Percentiles rank a stretch among this genome's conserved stretches.
Conservation (phyloP, 2,888 invertebrate species). For the Sminthurides aquaticus region DNA sequence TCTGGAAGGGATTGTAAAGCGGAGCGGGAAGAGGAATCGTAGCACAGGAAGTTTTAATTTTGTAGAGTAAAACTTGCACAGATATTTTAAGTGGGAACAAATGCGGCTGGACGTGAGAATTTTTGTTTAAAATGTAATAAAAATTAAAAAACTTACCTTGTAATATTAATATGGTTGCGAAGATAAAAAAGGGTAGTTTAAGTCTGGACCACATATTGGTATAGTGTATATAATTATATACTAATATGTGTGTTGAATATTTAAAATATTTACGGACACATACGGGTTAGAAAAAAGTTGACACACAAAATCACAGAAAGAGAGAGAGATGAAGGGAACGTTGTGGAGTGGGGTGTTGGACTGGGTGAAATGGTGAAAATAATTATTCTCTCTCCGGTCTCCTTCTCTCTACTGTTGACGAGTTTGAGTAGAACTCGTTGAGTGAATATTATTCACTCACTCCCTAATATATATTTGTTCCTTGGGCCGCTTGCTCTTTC, state of each 20-base stretch:
- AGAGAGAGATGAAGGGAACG: neutral
- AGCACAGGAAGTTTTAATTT: no score
- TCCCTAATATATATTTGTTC: neutral
- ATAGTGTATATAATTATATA: neutral
- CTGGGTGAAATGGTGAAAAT: slow-evolving; percentile 1
- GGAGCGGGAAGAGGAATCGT: no score
- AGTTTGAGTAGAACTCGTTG: slow-evolving; percentile 5
- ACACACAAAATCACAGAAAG: slow-evolving; percentile 1
- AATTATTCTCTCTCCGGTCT: neutral
- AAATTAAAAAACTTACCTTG: neutral
- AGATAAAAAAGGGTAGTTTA: neutral
- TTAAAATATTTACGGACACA: neutral
- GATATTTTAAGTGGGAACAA: no score
- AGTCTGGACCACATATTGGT: neutral
- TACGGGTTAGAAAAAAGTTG: neutral
- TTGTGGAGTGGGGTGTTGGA: neutral
- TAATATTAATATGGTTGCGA: neutral
- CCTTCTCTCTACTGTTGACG: neutral
- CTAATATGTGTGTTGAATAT: neutral
- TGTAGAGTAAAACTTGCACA: no score
- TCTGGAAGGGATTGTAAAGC: no score
- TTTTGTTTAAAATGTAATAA: neutral
- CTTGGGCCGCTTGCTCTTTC: no score
- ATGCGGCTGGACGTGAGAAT: no score
- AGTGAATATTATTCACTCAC: slow-evolving; percentile 2